Evolutionary conservation across 2,113 vertebrate species (phyloP).

Genomic region (Redunca redunca): DNA sequence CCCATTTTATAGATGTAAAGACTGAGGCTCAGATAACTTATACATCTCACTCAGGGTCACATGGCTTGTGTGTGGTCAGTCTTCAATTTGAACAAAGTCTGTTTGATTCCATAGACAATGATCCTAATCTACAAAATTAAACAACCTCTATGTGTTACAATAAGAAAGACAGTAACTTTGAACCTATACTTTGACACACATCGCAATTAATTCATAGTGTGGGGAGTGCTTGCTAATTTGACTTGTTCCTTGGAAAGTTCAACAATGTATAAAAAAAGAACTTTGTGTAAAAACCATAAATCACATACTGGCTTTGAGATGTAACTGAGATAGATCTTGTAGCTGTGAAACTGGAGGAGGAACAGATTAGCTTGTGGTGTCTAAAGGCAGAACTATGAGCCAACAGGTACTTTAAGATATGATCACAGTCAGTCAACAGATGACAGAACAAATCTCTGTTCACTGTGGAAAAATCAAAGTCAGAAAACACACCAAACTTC

Average conservation of each 20-base stretch:
- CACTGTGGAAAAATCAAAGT: neutral
- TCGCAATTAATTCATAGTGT: constrained; percentile 7
- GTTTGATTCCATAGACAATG: neutral
- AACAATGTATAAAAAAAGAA: neutral
- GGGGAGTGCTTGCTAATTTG: neutral
- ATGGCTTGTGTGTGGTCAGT: neutral
- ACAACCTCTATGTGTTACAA: neutral
- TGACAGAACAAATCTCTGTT: neutral
- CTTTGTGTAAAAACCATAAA: neutral
- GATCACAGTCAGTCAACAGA: neutral
- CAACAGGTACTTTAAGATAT: neutral
- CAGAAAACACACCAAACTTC: neutral
- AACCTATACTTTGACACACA: neutral
- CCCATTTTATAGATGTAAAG: neutral
- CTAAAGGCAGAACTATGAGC: neutral
- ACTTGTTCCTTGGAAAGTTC: neutral
- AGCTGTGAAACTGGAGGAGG: neutral
- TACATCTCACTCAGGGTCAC: neutral
- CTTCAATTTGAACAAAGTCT: neutral
- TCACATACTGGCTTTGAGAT: neutral
- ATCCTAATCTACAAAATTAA: neutral
- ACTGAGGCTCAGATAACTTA: neutral
- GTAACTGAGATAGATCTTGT: neutral
- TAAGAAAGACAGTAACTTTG: constrained; percentile 5
- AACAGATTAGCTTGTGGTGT: neutral